Evolutionary conservation across 2,113 vertebrate species (phyloP).

Genomic region (Onychostoma macrolepis): DNA sequence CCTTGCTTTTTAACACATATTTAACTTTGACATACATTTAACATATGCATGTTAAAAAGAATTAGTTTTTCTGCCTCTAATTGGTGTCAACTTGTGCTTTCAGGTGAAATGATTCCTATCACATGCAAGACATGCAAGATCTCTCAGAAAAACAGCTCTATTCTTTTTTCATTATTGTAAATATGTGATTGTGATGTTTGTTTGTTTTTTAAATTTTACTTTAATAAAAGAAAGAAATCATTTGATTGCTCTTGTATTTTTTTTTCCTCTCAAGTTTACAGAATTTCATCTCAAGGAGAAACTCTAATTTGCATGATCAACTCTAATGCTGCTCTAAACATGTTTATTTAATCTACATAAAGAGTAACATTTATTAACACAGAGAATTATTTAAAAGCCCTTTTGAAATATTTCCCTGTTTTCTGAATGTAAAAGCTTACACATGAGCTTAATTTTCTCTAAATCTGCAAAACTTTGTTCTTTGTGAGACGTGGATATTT

Average conservation of each 20-base stretch:
- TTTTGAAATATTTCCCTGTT: background rate
- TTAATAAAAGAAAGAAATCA: background rate
- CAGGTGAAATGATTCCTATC: slow-evolving; percentile 69
- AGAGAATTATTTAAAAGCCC: background rate
- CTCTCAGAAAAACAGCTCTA: background rate
- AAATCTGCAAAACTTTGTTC: slow-evolving; percentile 1
- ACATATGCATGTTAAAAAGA: too few relatives aligned
- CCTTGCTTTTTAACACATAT: background rate
- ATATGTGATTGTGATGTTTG: slow-evolving; percentile 29
- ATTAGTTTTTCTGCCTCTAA: too few relatives aligned
- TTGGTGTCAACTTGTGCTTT: slow-evolving; percentile 56
- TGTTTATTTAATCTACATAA: background rate
- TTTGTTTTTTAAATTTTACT: slow-evolving; percentile 15
- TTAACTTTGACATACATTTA: background rate
- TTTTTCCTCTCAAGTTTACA: background rate
- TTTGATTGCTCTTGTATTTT: background rate
- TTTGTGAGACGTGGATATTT: background rate
- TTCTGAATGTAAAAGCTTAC: background rate
- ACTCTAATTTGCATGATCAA: background rate
- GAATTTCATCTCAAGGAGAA: background rate
- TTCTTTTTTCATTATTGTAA: background rate
- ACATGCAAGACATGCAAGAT: background rate
- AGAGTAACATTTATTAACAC: background rate
- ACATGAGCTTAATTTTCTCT: background rate
- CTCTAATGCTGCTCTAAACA: background rate